A percentile compares a stretch with the other conserved stretches of the same genome.
phyloP scores from a whole-genome alignment of 2,797 vertebrate genomes.

The Sebastes oblongus region DNA sequence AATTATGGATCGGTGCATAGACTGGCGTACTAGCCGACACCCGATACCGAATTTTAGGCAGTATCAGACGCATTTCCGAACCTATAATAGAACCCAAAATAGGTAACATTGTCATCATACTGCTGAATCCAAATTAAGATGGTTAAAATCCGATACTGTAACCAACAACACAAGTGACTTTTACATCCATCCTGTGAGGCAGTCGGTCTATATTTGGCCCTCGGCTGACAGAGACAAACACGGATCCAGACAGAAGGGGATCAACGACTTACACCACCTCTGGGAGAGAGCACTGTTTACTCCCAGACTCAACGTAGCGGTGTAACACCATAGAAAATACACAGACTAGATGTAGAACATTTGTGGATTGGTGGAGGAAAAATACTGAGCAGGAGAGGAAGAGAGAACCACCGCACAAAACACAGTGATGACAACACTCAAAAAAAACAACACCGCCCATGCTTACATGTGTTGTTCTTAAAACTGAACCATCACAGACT shows the following conservation, averaged over 20 bases:
- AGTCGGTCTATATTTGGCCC: neutral
- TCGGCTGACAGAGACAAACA: constrained; percentile 39
- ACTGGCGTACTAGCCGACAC: no score
- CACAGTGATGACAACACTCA: constrained; percentile 75
- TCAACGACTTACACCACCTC: constrained; percentile 16
- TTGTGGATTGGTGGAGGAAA: constrained; percentile 40
- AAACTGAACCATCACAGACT: constrained; percentile 46
- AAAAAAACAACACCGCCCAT: constrained; percentile 62
- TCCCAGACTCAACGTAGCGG: neutral
- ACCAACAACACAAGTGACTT: neutral
- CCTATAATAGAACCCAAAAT: no score
- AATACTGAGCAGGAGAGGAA: constrained; percentile 49
- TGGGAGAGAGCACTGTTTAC: neutral
- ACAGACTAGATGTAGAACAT: constrained; percentile 33
- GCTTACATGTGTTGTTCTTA: constrained; percentile 71
- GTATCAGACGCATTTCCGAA: no score
- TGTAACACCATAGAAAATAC: constrained; percentile 22
- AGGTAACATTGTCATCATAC: neutral
- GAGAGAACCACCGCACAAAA: constrained; percentile 76
- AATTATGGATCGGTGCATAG: no score
- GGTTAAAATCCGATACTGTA: neutral
- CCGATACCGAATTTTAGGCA: no score
- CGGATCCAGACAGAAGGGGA: constrained; percentile 20
- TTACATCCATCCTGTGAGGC: constrained; percentile 13
- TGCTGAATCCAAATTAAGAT: neutral